Percentiles rank a stretch among this genome's conserved stretches.
Evolutionary conservation across 2,113 vertebrate species (phyloP).

Genomic region (Melanerpes aurifrons): DNA sequence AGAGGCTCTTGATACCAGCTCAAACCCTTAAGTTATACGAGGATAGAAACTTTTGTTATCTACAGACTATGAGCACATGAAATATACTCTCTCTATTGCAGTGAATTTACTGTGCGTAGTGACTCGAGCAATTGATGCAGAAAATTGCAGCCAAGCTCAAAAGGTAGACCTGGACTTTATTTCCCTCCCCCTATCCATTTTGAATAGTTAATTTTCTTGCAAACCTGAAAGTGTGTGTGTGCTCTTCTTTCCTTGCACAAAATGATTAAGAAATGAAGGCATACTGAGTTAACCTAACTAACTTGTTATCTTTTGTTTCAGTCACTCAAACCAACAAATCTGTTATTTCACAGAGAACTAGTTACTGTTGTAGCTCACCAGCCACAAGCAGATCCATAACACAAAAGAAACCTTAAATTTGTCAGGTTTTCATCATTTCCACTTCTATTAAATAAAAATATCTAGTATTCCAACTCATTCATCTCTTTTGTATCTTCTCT

Average conservation of each 20-base stretch:
- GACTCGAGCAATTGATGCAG: neutral
- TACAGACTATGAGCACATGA: neutral
- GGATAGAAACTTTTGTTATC: neutral
- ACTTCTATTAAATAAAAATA: constrained; percentile 2
- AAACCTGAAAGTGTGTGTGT: neutral
- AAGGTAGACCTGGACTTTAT: neutral
- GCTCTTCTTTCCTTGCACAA: neutral
- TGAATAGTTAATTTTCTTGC: neutral
- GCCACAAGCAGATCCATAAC: neutral
- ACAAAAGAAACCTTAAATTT: constrained; percentile 35
- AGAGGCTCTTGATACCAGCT: neutral
- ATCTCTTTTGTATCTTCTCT: neutral
- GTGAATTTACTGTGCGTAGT: neutral
- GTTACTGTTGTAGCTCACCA: neutral
- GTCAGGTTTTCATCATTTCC: neutral
- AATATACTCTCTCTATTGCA: neutral
- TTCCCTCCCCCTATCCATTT: neutral
- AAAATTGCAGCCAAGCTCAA: neutral
- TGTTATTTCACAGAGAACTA: neutral
- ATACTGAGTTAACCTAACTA: neutral
- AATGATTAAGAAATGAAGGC: neutral
- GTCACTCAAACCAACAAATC: neutral
- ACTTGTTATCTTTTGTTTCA: neutral
- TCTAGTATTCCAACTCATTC: neutral
- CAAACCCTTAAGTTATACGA: neutral